Percentiles rank a stretch among this genome's conserved stretches.
phyloP scores from a whole-genome alignment of 92 coral and sea anemone species.

The Bergia sp. region DNA sequence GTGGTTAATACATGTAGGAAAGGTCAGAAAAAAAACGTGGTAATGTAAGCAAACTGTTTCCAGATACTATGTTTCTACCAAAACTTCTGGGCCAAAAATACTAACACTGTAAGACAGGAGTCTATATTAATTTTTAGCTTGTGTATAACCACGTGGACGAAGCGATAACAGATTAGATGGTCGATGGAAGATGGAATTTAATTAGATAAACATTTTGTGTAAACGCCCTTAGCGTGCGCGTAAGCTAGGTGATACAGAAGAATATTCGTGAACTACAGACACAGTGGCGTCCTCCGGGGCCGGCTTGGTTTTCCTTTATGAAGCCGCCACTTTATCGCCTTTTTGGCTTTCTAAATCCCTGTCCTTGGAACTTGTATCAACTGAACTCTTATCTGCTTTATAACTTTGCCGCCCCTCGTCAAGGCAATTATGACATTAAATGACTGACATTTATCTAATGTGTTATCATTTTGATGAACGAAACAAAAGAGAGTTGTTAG shows the following conservation, averaged over 20 bases:
- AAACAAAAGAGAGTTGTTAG: too few relatives aligned
- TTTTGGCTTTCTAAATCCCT: not conserved
- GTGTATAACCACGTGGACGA: slow-evolving; percentile 19
- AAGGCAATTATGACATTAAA: not conserved
- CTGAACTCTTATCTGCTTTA: not conserved
- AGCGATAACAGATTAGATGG: slow-evolving; percentile 9
- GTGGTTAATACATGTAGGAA: not conserved
- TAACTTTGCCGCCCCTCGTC: not conserved
- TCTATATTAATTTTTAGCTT: not conserved
- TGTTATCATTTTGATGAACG: too few relatives aligned
- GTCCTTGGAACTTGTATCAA: slow-evolving; percentile 1
- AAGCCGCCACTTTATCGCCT: slow-evolving; percentile 28
- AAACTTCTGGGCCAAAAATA: not conserved
- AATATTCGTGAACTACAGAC: slow-evolving; percentile 4
- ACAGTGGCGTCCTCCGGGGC: slow-evolving; percentile 7
- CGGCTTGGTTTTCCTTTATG: not conserved
- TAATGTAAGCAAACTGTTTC: not conserved
- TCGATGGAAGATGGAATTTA: not conserved
- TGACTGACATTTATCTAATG: too few relatives aligned
- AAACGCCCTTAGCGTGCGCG: not conserved
- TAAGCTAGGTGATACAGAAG: slow-evolving; percentile 16
- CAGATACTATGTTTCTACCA: not conserved
- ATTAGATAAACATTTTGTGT: not conserved
- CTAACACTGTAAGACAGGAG: not conserved
- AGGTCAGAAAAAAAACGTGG: not conserved